Base-by-base conservation (phyloP, 2,888 invertebrate genomes). In the Chymomyza fuscimana region DNA sequence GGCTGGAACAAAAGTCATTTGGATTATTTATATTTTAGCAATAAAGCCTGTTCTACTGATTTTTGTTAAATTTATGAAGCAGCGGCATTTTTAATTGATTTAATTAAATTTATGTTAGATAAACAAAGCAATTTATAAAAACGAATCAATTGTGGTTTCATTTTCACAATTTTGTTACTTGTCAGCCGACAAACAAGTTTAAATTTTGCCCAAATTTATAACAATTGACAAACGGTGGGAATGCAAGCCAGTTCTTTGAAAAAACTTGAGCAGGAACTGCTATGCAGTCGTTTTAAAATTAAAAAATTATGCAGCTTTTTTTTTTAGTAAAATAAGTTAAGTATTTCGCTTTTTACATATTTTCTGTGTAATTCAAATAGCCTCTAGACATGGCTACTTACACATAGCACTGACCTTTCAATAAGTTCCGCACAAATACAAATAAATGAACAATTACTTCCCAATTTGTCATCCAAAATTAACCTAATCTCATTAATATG, bases 381-480 rank as follows among this genome's bases (percentile, higher is more conserved):
- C 12, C 40, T 46, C 40, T 46, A 46, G 40, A 73, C 67, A 61
- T 70, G 69, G 46, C 67, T 70, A 67, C 63, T 76, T 76, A 73
- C 76, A 80, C 29, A 52, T 60, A 69, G 64, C 68, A 76, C 69
- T 77, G 74, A 74, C 77, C 76, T 80, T 73, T 76, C 36, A 72
- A 65, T 70, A 67, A 80, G 83, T 81, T 81, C 84, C 81, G 81
- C 71, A 61, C 72, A 58, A 51, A 32, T 46, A 46, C 15, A 59
- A 73, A 16, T 61, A 63, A 59, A 54, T 73, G 72, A 73, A 66
- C 62, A 65, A 68, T 50, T 68, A 76, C 83, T 87, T 87, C 85
- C 86, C 82, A 78, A 77, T 87, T 88, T 75, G 81, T 82, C 78
- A 82, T 77, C 73, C 66, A 58, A 70, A 73, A 64, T 16, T 64